A percentile compares a stretch with the other conserved stretches of the same genome.
These are phyloP conservation scores for Limonius californicus DNA, from an alignment of 1,140 invertebrate genomes.

Conservation along the genomic window DNA sequence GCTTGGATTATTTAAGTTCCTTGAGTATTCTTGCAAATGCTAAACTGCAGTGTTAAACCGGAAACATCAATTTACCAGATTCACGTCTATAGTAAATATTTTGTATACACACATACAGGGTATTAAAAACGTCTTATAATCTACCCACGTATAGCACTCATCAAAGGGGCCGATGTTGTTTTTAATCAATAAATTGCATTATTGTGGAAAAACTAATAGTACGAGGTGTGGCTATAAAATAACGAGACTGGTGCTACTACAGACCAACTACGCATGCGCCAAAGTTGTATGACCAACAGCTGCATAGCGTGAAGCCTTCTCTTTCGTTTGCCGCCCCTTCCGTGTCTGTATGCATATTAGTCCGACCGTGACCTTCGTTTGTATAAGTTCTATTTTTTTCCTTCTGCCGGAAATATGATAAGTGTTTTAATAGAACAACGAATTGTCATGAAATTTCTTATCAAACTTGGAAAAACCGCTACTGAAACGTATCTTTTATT, in stretches of 20 bases:
- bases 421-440: conserved; percentile 16
- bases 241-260: not conserved
- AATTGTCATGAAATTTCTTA: conserved; percentile 15
- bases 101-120: too few species aligned
- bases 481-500: conserved; percentile 17
- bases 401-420: conserved; percentile 18
- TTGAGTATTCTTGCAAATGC: too few species aligned
- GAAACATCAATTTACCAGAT: too few species aligned
- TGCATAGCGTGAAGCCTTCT: conserved; percentile 2
- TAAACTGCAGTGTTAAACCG: too few species aligned
- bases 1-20: too few species aligned
- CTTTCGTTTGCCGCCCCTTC: not conserved
- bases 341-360: conserved; percentile 15
- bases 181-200: too few species aligned
- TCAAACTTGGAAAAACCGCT: conserved; percentile 15
- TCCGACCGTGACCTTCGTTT: not conserved
- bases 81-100: too few species aligned
- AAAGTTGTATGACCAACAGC: not conserved
- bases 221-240: conserved; percentile 4
- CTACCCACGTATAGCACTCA: too few species aligned
- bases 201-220: too few species aligned
- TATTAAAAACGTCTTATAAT: too few species aligned
- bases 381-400: conserved; percentile 15
- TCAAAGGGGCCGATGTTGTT: too few species aligned
- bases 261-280: too few species aligned